Conservation (phyloP, 2,888 invertebrate genomes). For the Drosophila barbarae region DNA sequence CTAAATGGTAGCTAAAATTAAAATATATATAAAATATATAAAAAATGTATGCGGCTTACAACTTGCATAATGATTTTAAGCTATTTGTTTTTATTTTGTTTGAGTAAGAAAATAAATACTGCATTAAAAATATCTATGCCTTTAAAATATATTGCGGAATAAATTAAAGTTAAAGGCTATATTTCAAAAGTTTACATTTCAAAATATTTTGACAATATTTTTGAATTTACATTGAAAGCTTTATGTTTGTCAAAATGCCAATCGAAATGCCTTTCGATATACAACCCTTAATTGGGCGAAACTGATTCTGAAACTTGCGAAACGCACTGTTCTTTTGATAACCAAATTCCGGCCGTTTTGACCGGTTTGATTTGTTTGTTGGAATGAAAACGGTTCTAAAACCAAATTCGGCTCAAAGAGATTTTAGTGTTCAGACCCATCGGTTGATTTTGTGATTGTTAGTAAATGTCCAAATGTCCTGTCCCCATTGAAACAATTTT, state of each 20-base stretch:
- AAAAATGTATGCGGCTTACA: not conserved
- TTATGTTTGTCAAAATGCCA: too few relatives aligned
- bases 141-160: not conserved
- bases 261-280: not conserved
- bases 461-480: not conserved
- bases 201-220: not conserved
- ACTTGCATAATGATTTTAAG: not conserved
- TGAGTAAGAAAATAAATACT: not conserved
- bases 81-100: not conserved
- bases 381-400: not conserved
- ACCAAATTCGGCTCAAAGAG: not conserved
- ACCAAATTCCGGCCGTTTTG: conserved; percentile 9
- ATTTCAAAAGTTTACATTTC: not conserved
- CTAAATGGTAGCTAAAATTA: not conserved
- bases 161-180: not conserved
- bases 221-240: too few relatives aligned
- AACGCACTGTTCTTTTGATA: conserved; percentile 5
- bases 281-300: not conserved
- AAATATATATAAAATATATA: not conserved
- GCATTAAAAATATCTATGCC: too few relatives aligned
- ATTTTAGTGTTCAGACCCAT: not conserved
- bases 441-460: not conserved
- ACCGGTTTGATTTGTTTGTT: not conserved
- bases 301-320: not conserved
- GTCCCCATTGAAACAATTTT: not conserved